Percentiles rank a stretch among this genome's conserved stretches.
These are phyloP conservation scores for Colletes collaris DNA, from an alignment of 2,888 invertebrate species.

Conservation along the genomic window DNA sequence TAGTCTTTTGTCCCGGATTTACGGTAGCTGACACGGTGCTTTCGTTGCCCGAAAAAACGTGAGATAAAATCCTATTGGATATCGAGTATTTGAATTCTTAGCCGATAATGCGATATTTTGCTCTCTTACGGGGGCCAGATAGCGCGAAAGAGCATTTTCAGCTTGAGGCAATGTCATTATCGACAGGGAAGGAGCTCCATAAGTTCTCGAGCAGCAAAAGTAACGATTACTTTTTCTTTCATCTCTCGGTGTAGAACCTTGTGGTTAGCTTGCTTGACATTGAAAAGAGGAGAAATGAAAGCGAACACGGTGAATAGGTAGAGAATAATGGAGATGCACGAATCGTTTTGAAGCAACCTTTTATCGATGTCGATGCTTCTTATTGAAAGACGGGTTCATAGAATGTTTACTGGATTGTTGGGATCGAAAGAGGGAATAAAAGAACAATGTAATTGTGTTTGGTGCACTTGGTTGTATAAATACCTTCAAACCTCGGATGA, in stretches of 20 bases:
- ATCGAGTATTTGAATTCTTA: slow-evolving; percentile 9
- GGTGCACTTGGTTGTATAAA: background rate
- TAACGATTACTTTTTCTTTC: slow-evolving; percentile 1
- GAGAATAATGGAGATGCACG: background rate
- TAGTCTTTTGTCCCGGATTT: too few species aligned
- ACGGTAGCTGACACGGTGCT: too few species aligned
- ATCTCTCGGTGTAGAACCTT: background rate
- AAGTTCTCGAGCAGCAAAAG: slow-evolving; percentile 2
- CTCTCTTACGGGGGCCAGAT: slow-evolving; percentile 24
- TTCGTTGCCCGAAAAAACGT: too few species aligned
- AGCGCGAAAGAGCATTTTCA: slow-evolving; percentile 13
- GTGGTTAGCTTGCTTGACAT: background rate
- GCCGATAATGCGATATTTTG: slow-evolving; percentile 48
- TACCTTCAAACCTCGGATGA: slow-evolving; percentile 94
- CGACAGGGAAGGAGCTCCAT: background rate
- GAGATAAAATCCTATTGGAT: background rate
- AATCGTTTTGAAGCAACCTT: background rate
- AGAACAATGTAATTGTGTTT: background rate
- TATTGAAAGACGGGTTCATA: background rate
- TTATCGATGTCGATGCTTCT: background rate
- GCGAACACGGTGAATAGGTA: background rate
- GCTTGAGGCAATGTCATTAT: slow-evolving; percentile 34
- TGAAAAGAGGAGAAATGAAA: background rate
- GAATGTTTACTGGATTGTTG: slow-evolving; percentile 11
- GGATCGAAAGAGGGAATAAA: background rate